These are phyloP conservation scores for Heliconius hermathena DNA, from an alignment of 1,140 invertebrate species.

Conservation along the genomic window DNA sequence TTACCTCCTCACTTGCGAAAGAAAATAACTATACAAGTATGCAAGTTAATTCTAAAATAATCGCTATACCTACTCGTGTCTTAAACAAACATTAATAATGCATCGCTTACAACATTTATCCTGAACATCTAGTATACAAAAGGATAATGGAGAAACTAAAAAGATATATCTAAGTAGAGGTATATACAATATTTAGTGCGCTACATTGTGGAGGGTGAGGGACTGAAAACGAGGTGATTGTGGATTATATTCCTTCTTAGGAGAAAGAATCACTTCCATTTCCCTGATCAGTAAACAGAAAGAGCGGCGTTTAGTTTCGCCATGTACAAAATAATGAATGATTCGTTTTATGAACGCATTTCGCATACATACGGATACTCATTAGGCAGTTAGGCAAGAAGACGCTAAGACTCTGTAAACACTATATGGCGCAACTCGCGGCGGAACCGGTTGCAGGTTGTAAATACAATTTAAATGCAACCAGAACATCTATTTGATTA, in stretches of 20 bases:
- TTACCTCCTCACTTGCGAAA: slow-evolving; percentile 8
- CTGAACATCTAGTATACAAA: neutral
- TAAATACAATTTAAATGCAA: slow-evolving; percentile 44
- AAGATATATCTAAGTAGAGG: too few relatives aligned
- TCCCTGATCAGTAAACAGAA: too few relatives aligned
- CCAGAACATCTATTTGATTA: slow-evolving; percentile 39
- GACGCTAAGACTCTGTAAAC: slow-evolving; percentile 35
- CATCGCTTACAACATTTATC: neutral
- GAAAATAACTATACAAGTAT: slow-evolving; percentile 7
- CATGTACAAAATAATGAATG: slow-evolving; percentile 2
- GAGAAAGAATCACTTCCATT: too few relatives aligned
- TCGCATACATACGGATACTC: slow-evolving; percentile 20
- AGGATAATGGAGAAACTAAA: neutral
- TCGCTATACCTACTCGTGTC: neutral
- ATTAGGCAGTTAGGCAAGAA: slow-evolving; percentile 31
- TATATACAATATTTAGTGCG: too few relatives aligned
- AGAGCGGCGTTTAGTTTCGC: too few relatives aligned
- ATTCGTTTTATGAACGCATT: slow-evolving; percentile 13
- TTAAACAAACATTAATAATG: neutral
- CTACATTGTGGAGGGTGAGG: too few relatives aligned
- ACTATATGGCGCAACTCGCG: slow-evolving; percentile 33
- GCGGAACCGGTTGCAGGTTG: slow-evolving; percentile 36
- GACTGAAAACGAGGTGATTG: too few relatives aligned
- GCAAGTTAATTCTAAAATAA: slow-evolving; percentile 8
- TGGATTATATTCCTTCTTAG: too few relatives aligned